Base-by-base conservation (phyloP, 2,113 vertebrate genomes). In the Cinclus mexicanus region DNA sequence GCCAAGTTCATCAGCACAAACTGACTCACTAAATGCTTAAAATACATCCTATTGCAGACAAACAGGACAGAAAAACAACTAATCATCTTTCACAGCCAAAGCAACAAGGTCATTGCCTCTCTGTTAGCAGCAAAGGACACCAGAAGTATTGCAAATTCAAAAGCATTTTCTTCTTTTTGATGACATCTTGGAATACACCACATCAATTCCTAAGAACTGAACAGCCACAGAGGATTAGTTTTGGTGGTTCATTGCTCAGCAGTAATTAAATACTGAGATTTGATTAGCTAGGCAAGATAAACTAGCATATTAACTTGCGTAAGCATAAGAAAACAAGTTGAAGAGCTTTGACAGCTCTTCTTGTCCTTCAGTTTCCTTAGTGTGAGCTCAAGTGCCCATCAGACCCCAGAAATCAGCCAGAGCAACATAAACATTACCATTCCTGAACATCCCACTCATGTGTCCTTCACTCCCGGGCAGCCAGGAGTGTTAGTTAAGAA, bases 1-100 rank as follows among this genome's bases (percentile, higher is more conserved):
- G 92, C 65, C 93, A 93, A 94, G 69, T 65, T 92, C 74, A 86
- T 50, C 90, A 83, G 49, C 56, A 85, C 50, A 82, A 86, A 74
- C 25, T 69, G 83, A 80, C 69, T 68, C 28, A 47, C 63, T 94
- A 85, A 90, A 86, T 56, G 82, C 90, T 87, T 94, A 90, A 93
- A 96, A 96, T 93, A 88, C 47, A 70, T 75, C 76, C 85, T 90
- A 50, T 33, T 68, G 70, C 53, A 90, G 79, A 67, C 82, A 74
- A 88, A 74, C 71, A 83, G 61, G n/a, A 81, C 52, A 82, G 60
- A 87, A 72, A 78, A 87, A 65, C 35, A 83, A 89, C 79, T 90
- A 88, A 86, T 52, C 46, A 10, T 78, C 76, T 81, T 83, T 60
- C 93, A 95, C 10, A 89, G 44, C 35, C 52, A 42, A 63, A 47